These are phyloP conservation scores for Brachyistius frenatus DNA, from an alignment of 2,113 vertebrate species.

Conservation along the genomic window DNA sequence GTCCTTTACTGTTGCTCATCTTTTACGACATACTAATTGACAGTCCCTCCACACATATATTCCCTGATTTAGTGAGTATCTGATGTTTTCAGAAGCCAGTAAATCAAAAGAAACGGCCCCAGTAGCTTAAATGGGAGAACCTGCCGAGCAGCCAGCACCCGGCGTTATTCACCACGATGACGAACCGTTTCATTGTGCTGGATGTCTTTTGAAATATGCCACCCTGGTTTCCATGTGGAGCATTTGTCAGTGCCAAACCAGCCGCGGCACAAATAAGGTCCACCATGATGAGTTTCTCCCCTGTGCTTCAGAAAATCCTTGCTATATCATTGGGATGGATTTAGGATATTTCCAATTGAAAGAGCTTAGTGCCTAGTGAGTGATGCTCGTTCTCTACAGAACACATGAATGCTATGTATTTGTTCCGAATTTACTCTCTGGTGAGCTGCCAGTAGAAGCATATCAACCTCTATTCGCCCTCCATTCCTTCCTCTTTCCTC, in stretches of 20 bases:
- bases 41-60: neutral
- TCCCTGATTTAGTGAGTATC: constrained; percentile 44
- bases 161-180: constrained; percentile 52
- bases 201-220: constrained; percentile 62
- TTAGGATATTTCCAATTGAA: constrained; percentile 52
- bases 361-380: constrained; percentile 30
- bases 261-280: constrained; percentile 51
- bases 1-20: neutral
- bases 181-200: constrained; percentile 51
- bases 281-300: constrained; percentile 57
- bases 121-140: neutral
- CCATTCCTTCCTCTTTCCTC: constrained; percentile 25
- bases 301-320: constrained; percentile 45
- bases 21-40: neutral
- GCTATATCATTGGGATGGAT: constrained; percentile 50
- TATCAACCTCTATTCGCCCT: constrained; percentile 45
- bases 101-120: constrained; percentile 28
- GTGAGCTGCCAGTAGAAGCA: constrained; percentile 50
- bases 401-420: constrained; percentile 48
- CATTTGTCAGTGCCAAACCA: constrained; percentile 64
- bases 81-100: constrained; percentile 30
- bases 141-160: constrained; percentile 17
- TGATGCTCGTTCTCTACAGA: constrained; percentile 14
- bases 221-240: constrained; percentile 40
- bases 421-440: constrained; percentile 52